Conservation (phyloP, 2,113 vertebrate species). For the Clarias gariepinus region DNA sequence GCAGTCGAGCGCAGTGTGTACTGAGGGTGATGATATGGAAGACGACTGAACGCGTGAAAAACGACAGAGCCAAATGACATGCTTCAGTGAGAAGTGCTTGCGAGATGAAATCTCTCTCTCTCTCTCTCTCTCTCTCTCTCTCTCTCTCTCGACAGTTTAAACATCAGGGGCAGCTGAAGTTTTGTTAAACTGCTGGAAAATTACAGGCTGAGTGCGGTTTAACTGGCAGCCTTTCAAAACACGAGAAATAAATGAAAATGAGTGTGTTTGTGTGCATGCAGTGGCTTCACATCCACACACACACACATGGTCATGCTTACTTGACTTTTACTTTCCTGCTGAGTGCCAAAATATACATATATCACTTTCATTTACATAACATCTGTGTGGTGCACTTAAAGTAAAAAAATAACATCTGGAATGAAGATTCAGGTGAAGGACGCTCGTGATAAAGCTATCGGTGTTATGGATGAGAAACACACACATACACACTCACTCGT, state of each 20-base stretch:
- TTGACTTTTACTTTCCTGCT: not conserved
- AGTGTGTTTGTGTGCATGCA: not conserved
- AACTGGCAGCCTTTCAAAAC: constrained; percentile 20
- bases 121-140: not conserved
- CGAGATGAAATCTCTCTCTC: not conserved
- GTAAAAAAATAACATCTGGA: not conserved
- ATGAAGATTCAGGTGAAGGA: not conserved
- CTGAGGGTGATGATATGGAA: constrained; percentile 4
- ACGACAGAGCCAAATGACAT: not conserved
- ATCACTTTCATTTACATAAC: not conserved
- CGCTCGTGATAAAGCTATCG: not conserved
- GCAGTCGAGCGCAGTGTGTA: not conserved
- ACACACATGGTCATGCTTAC: not conserved
- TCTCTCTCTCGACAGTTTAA: not conserved
- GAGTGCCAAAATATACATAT: not conserved
- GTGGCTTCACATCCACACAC: not conserved
- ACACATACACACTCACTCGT: not conserved
- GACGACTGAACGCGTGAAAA: not conserved
- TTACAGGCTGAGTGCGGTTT: not conserved
- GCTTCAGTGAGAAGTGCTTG: not conserved
- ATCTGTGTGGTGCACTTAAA: not conserved
- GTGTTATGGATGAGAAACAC: not conserved
- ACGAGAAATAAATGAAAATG: constrained; percentile 9
- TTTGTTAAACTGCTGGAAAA: constrained; percentile 7
- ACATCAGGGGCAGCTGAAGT: not conserved